Conservation (phyloP, 30 jellyfish, hydroid and myxozoan species). For the Nemopilema nomurai region DNA sequence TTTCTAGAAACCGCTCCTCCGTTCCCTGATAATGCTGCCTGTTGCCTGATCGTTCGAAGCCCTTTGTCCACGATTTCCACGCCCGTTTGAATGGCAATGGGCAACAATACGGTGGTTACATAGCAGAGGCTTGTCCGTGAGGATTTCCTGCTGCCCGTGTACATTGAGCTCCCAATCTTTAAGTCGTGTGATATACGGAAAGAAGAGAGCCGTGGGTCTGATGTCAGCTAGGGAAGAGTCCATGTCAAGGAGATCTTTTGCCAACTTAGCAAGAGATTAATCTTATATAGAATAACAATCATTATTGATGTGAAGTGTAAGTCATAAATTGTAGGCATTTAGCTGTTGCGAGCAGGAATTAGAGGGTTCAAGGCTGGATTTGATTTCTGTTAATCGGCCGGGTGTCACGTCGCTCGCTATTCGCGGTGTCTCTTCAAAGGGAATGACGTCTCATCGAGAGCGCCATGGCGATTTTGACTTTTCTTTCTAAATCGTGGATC, state of each 20-base stretch:
- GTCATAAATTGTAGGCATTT: slow-evolving; percentile 17
- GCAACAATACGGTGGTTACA: not conserved
- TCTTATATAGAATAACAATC: slow-evolving; percentile 25
- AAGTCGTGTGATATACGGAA: slow-evolving; percentile 11
- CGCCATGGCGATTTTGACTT: slow-evolving; percentile 52
- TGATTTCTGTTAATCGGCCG: slow-evolving; percentile 1
- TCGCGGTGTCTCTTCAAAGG: slow-evolving; percentile 28
- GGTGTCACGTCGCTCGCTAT: slow-evolving; percentile 9
- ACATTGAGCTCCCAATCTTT: not conserved
- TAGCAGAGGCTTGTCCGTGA: not conserved
- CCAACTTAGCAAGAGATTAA: slow-evolving; percentile 17
- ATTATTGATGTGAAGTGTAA: slow-evolving; percentile 9
- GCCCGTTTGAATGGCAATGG: too few species aligned
- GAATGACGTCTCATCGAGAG: slow-evolving; percentile 20
- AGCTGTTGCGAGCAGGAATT: slow-evolving; percentile 16
- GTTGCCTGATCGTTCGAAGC: too few species aligned
- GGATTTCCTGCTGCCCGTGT: slow-evolving; percentile 11
- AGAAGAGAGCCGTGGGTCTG: slow-evolving; percentile 19
- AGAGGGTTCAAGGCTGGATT: slow-evolving; percentile 22
- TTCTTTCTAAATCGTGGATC: slow-evolving; percentile 57
- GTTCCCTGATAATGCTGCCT: too few species aligned
- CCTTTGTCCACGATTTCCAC: too few species aligned
- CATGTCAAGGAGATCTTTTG: slow-evolving; percentile 17
- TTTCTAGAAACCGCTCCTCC: too few species aligned
- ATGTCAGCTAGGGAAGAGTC: slow-evolving; percentile 5